Evolutionary conservation across 2,113 vertebrate genomes (phyloP), one percentile per base, ranked within the genome.

Genomic region (Nansenia antarctica): DNA sequence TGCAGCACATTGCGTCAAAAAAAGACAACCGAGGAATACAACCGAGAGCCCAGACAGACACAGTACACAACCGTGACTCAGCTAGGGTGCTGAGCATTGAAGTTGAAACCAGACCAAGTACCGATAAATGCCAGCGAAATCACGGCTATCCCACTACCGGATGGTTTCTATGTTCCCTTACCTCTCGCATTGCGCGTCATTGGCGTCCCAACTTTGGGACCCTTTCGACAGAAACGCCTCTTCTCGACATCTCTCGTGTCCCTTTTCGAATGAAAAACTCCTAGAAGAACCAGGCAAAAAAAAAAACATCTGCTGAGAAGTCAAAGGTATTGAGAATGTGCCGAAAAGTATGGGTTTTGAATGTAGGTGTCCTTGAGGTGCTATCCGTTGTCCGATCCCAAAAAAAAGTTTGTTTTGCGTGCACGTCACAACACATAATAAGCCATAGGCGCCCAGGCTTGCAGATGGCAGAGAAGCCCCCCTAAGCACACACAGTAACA

Each of bases 21-120:
- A 67, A 64, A 70, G 69, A 62, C 74, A 63, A 42, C 35, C 37
- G 34, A 54, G 77, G 69, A 58, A 29, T 5, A 81, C 73, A 79
- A 79, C 70, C 64, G 29, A 42, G 30, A 67, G 37, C 18, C 55
- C 35, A 47, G 64, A 37, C 63, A 70, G 27, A 24, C 39, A 42
- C 39, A 65, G 62, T 42, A 14, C 53, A 42, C 14, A 77, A 68
- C 65, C 74, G 81, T 91, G 91, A 92, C 90, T 91, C 90, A 92
- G 88, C 90, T 81, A 2, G 61, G 62, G 37, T 32, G 71, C 55
- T 72, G 61, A 78, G 30, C 65, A 69, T 49, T 26, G 74, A 81
- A 76, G 79, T 83, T 84, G 1, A 42, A 69, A 66, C 20, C 31
- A 26, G 52, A 12, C 20, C 35, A 62, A 64, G 14, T 55, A 71